phyloP scores from a whole-genome alignment of 2,888 invertebrate species.

The Malthinus flaveolus region DNA sequence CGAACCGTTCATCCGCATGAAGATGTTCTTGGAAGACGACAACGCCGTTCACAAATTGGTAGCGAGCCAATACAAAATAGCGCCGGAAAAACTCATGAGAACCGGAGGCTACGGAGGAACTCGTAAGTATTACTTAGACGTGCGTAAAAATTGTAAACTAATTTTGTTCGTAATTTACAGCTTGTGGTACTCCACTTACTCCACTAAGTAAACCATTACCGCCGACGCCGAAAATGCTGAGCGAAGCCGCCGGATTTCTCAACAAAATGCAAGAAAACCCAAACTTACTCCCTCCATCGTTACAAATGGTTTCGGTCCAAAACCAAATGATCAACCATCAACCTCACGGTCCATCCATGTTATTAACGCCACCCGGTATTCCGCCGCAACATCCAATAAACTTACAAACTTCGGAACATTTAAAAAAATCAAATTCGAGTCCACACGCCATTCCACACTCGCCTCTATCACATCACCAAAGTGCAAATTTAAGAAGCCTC shows the following conservation, averaged over 20 bases:
- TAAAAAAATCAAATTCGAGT: slow-evolving; percentile 62
- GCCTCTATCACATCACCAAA: slow-evolving; percentile 65
- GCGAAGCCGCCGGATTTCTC: slow-evolving; percentile 66
- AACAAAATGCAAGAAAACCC: slow-evolving; percentile 72
- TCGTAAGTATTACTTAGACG: slow-evolving; percentile 65
- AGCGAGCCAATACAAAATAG: slow-evolving; percentile 97
- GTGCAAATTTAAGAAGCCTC: slow-evolving; percentile 67
- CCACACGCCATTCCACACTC: slow-evolving; percentile 60
- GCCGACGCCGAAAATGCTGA: slow-evolving; percentile 77
- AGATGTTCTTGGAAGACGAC: slow-evolving; percentile 95
- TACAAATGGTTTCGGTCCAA: slow-evolving; percentile 55
- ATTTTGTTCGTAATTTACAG: slow-evolving; percentile 4
- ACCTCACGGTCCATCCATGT: slow-evolving; percentile 65
- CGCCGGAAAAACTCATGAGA: slow-evolving; percentile 96
- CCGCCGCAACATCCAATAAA: slow-evolving; percentile 75
- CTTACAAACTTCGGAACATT: slow-evolving; percentile 64
- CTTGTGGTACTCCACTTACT: slow-evolving; percentile 53
- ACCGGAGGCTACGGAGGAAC: slow-evolving; percentile 89
- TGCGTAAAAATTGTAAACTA: background rate
- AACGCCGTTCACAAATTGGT: slow-evolving; percentile 94
- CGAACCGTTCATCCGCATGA: slow-evolving; percentile 97
- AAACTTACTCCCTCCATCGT: slow-evolving; percentile 61
- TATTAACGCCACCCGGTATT: slow-evolving; percentile 75
- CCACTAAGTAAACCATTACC: slow-evolving; percentile 72
- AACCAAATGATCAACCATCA: slow-evolving; percentile 51